These are phyloP conservation scores for Nycteola revayana DNA, from an alignment of 2,888 invertebrate species.

Conservation along the genomic window DNA sequence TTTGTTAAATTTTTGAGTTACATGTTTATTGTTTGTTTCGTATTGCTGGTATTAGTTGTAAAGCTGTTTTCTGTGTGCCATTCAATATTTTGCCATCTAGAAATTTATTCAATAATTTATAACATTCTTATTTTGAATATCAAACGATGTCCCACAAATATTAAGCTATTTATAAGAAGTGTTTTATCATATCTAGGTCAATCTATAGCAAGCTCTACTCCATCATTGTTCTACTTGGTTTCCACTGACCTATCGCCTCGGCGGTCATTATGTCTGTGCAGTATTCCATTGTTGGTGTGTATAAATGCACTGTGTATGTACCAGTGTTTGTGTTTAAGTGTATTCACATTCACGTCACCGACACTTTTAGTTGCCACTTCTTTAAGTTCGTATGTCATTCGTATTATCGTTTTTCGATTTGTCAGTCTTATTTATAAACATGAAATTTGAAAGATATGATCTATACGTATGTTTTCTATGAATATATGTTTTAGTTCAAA, in stretches of 20 bases:
- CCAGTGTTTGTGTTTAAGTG: slow-evolving; percentile 15
- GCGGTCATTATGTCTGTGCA: slow-evolving; percentile 62
- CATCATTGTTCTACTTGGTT: slow-evolving; percentile 33
- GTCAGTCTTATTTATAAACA: too few relatives aligned
- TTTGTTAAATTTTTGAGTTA: too few relatives aligned
- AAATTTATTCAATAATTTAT: too few relatives aligned
- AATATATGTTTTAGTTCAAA: too few relatives aligned
- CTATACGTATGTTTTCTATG: too few relatives aligned
- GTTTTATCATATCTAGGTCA: slow-evolving; percentile 7
- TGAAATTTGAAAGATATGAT: too few relatives aligned
- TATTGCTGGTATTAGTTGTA: too few relatives aligned
- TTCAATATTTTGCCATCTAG: too few relatives aligned
- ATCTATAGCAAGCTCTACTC: slow-evolving; percentile 8
- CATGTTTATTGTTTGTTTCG: too few relatives aligned
- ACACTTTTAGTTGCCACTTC: slow-evolving; percentile 22
- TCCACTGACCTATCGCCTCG: slow-evolving; percentile 75
- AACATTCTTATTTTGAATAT: not conserved
- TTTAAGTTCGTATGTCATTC: slow-evolving; percentile 18
- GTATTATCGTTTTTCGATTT: slow-evolving; percentile 15
- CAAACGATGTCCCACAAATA: slow-evolving; percentile 21
- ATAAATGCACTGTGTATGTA: slow-evolving; percentile 20
- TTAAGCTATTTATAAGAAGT: slow-evolving; percentile 4
- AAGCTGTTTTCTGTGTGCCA: too few relatives aligned
- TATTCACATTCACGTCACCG: slow-evolving; percentile 14
- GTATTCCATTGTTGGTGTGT: slow-evolving; percentile 60